phyloP scores from a whole-genome alignment of 2,888 invertebrate species.

The Caradrina kadenii region DNA sequence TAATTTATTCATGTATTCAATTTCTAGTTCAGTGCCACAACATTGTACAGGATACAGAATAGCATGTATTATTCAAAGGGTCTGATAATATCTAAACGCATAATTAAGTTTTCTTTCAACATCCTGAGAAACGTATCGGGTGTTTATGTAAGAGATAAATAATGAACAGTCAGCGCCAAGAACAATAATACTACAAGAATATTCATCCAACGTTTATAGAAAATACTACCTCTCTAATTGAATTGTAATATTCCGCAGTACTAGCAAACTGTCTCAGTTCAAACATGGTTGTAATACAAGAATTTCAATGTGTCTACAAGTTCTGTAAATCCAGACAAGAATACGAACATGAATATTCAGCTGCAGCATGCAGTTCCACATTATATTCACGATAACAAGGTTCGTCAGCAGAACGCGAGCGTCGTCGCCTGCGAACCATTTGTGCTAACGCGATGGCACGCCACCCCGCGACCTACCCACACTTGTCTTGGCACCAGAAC shows the following conservation, averaged over 20 bases:
- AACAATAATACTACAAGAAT: too few species aligned
- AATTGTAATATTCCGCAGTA: slow-evolving; percentile 36
- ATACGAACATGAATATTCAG: slow-evolving; percentile 87
- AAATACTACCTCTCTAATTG: slow-evolving; percentile 25
- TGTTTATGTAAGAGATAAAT: slow-evolving; percentile 32
- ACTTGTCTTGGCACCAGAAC: slow-evolving; percentile 76
- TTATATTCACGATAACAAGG: slow-evolving; percentile 86
- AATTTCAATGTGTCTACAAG: slow-evolving; percentile 53
- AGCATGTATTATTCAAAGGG: slow-evolving; percentile 47
- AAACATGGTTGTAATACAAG: slow-evolving; percentile 46
- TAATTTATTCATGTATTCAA: slow-evolving; percentile 50
- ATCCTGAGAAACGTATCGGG: slow-evolving; percentile 47
- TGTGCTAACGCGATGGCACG: slow-evolving; percentile 75
- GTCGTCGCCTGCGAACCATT: slow-evolving; percentile 71
- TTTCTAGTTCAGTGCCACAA: slow-evolving; percentile 42
- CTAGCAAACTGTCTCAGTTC: slow-evolving; percentile 51
- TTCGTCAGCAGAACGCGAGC: slow-evolving; percentile 85
- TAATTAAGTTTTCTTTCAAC: slow-evolving; percentile 49
- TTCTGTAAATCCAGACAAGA: slow-evolving; percentile 70
- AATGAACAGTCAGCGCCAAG: slow-evolving; percentile 44
- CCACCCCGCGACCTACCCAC: slow-evolving; percentile 59
- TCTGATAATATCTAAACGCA: slow-evolving; percentile 44
- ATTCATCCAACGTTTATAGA: slow-evolving; percentile 16
- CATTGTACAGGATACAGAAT: slow-evolving; percentile 36
- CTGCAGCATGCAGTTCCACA: slow-evolving; percentile 78